Percentiles rank a stretch among this genome's conserved stretches.
Conservation (phyloP, 2,888 invertebrate species). For the Drosophila ochracea region DNA sequence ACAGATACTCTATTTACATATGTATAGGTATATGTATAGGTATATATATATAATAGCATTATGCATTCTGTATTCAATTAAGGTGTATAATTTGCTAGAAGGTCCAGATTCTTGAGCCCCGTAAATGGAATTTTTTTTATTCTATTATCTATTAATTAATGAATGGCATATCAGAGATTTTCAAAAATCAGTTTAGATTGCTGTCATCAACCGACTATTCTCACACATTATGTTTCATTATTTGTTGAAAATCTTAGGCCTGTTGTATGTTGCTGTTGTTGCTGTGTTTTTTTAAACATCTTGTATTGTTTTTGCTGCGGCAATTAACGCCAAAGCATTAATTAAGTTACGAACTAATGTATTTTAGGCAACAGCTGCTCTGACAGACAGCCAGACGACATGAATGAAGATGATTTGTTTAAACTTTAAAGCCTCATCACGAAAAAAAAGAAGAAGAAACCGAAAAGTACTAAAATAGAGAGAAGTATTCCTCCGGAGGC, state of each 20-base stretch:
- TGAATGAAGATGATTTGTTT: conserved; percentile 65
- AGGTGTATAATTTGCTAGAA: neutral
- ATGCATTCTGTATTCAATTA: neutral
- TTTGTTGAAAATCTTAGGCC: conserved; percentile 20
- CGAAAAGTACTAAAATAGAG: conserved; percentile 10
- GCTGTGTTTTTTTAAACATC: conserved; percentile 21
- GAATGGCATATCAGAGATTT: neutral
- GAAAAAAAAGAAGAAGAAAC: neutral
- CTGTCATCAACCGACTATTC: conserved; percentile 14
- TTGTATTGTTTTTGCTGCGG: conserved; percentile 46
- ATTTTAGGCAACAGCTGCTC: conserved; percentile 67
- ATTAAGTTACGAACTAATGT: conserved; percentile 79
- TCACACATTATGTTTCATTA: conserved; percentile 24
- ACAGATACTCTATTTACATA: neutral
- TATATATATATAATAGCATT: neutral
- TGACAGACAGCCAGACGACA: conserved; percentile 77
- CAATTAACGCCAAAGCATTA: conserved; percentile 79
- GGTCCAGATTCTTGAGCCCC: neutral
- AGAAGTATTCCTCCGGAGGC: conserved; percentile 45
- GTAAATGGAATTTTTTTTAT: neutral
- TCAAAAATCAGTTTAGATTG: conserved; percentile 3
- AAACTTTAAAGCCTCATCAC: conserved; percentile 19
- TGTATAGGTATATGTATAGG: neutral
- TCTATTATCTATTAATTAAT: neutral
- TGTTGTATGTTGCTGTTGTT: conserved; percentile 15